Evolutionary conservation across 2,113 vertebrate genomes (phyloP).

Genomic region (Corythaeola cristata): DNA sequence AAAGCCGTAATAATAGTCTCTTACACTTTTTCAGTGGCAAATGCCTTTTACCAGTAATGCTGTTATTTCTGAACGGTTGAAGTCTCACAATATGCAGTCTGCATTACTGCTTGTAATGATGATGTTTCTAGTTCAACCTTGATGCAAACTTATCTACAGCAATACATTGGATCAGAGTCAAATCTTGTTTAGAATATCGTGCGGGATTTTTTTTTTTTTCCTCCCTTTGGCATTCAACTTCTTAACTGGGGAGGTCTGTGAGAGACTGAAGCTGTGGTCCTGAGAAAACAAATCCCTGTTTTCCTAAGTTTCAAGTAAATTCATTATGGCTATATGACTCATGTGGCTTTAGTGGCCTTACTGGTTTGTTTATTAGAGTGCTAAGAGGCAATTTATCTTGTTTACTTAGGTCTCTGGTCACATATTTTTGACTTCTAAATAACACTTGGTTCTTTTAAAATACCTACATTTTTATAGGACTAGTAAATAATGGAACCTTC

Average conservation of each 20-base stretch:
- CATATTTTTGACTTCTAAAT: not conserved
- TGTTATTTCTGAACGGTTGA: not conserved
- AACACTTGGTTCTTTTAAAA: not conserved
- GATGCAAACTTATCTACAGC: not conserved
- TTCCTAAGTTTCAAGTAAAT: slow-evolving; percentile 56
- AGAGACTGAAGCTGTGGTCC: slow-evolving; percentile 40
- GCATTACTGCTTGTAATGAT: not conserved
- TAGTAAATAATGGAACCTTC: not conserved
- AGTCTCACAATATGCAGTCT: not conserved
- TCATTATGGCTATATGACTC: slow-evolving; percentile 57
- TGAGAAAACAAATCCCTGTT: slow-evolving; percentile 33
- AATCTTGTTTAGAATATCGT: not conserved
- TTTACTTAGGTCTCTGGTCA: not conserved
- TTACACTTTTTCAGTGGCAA: not conserved
- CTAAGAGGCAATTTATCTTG: slow-evolving; percentile 32
- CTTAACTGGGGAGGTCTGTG: not conserved
- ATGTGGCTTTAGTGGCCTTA: slow-evolving; percentile 38
- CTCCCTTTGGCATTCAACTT: slow-evolving; percentile 1
- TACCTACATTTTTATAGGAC: not conserved
- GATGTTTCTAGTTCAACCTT: not conserved
- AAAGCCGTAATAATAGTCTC: not conserved
- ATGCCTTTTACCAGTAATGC: not conserved
- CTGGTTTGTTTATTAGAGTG: slow-evolving; percentile 11
- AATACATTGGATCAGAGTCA: not conserved
- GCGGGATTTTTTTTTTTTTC: not conserved